Evolutionary conservation across 2,797 vertebrate genomes (phyloP), one percentile per base, ranked within the genome.

Genomic region (Tamandua tetradactyla): DNA sequence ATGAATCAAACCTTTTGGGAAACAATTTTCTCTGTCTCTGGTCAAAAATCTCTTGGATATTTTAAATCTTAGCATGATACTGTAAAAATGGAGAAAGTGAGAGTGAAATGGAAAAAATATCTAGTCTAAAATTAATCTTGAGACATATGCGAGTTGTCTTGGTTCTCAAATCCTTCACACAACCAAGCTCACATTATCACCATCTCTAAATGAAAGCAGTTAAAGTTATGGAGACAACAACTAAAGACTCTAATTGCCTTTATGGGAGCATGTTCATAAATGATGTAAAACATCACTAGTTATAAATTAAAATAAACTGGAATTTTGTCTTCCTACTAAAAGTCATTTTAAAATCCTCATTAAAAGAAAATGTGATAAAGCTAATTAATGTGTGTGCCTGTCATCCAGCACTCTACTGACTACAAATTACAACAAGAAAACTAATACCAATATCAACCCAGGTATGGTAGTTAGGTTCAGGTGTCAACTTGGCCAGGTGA

Each of bases 31-130:
- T 64, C 64, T 87, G 32, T 72, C 90, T 82, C 83, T 87, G 57
- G 76, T 92, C 47, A 61, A 93, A 96, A 90, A 76, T 23, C 61
- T 87, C 72, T 76, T 87, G 59, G 85, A 76, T 96, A 95, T 96
- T 96, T 97, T 95, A 92, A 96, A 95, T 44, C 71, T 88, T 92
- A 93, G 68, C 79, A 94, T 72, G 83, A 96, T 86, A 79, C 15
- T 94, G 22, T 68, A 94, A 92, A 96, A 95, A 80, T 42, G 79
- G 69, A 85, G 69, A 76, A 89, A 91, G 83, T 84, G 90, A 94
- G 49, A 88, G 40, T 64, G 88, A 76, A 75, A 82, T 76, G 17
- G 68, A 87, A 86, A 91, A 95, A 89, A 93, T 30, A 95, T 35
- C 91, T 87, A 35, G 25, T 90, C 95, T 96, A 87, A 96, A 97